These are phyloP conservation scores for Chelon auratus DNA, from an alignment of 2,797 vertebrate species.

Conservation along the genomic window DNA sequence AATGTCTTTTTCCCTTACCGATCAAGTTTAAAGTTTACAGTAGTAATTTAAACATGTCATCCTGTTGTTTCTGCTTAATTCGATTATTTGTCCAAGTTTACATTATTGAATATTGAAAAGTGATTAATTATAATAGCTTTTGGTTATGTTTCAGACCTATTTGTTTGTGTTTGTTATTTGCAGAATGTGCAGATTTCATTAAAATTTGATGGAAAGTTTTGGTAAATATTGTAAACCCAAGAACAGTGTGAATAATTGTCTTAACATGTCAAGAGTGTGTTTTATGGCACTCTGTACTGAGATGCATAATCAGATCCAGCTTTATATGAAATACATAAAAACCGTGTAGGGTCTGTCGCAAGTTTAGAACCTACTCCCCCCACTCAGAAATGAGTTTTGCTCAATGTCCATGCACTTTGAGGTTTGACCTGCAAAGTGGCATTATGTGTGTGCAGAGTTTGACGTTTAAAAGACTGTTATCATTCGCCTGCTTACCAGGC, in stretches of 20 bases:
- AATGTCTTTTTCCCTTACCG: slow-evolving; percentile 6
- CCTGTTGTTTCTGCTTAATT: slow-evolving; percentile 29
- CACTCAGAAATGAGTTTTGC: no score
- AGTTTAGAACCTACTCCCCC: no score
- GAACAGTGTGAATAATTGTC: no score
- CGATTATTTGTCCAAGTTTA: slow-evolving; percentile 4
- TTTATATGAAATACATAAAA: no score
- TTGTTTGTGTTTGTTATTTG: slow-evolving; percentile 5
- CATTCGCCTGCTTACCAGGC: neutral
- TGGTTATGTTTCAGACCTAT: slow-evolving; percentile 3
- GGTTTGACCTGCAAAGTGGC: neutral
- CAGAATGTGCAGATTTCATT: slow-evolving; percentile 9
- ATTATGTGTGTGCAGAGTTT: neutral
- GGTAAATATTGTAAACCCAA: neutral
- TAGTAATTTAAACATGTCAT: slow-evolving; percentile 18
- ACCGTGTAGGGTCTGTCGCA: no score
- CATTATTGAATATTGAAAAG: slow-evolving; percentile 12
- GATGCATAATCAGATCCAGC: neutral
- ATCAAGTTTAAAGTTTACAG: slow-evolving; percentile 27
- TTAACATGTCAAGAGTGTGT: neutral
- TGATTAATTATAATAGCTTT: neutral
- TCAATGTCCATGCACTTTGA: neutral
- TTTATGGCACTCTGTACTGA: neutral
- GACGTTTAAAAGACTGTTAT: neutral
- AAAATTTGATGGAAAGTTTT: neutral